These are phyloP conservation scores for Scaptodrosophila latifasciaeformis DNA, from an alignment of 2,888 invertebrate genomes.

Conservation along the genomic window DNA sequence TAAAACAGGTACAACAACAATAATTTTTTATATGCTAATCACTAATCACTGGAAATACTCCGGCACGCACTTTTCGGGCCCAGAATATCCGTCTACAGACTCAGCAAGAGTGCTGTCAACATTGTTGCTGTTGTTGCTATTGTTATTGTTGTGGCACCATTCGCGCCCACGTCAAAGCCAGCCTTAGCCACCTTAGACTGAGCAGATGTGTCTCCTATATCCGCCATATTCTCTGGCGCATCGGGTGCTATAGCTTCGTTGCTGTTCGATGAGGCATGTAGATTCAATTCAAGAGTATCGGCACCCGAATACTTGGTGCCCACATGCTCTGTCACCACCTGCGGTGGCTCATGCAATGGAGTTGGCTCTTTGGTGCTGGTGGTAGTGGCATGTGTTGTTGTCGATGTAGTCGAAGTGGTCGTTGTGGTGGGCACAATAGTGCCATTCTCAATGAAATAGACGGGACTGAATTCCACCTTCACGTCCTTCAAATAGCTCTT, in stretches of 20 bases:
- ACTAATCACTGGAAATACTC: constrained; percentile 47
- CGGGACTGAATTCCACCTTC: constrained; percentile 83
- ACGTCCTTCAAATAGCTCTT: constrained; percentile 83
- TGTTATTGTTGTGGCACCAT: constrained; percentile 22
- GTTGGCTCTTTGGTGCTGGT: constrained; percentile 76
- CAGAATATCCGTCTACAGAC: constrained; percentile 49
- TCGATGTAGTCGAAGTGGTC: constrained; percentile 79
- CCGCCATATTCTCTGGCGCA: constrained; percentile 70
- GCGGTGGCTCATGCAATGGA: constrained; percentile 75
- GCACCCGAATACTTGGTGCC: constrained; percentile 66
- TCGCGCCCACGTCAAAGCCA: constrained; percentile 42
- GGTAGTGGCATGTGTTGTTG: constrained; percentile 77
- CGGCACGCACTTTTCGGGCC: constrained; percentile 9
- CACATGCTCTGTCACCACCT: constrained; percentile 67
- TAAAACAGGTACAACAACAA: constrained; percentile 74
- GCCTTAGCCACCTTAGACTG: constrained; percentile 46
- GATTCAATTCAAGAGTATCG: constrained; percentile 64
- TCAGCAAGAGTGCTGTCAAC: constrained; percentile 23
- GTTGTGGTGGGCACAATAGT: constrained; percentile 86
- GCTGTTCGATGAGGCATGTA: constrained; percentile 57
- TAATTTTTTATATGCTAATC: constrained; percentile 69
- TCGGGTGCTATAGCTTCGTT: constrained; percentile 62
- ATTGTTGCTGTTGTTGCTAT: constrained; percentile 25
- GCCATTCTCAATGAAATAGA: constrained; percentile 85
- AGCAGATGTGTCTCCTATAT: constrained; percentile 48